phyloP scores from a whole-genome alignment of 2,797 vertebrate genomes.

The Erethizon dorsatum region DNA sequence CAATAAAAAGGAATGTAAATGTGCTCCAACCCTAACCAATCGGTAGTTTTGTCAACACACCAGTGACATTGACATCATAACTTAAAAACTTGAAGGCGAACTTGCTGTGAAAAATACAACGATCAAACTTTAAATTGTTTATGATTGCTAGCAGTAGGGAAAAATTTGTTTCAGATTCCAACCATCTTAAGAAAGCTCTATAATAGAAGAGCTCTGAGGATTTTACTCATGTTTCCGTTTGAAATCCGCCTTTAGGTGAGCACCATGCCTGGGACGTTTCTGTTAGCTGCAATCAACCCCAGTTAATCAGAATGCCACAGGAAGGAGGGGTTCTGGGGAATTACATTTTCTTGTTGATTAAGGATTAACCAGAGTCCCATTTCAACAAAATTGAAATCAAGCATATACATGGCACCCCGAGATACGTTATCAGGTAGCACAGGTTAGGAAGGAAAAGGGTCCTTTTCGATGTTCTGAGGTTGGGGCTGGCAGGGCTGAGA shows the following conservation, averaged over 20 bases:
- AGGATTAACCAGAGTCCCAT: conserved; percentile 57
- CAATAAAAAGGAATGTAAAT: background rate
- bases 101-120: conserved; percentile 53
- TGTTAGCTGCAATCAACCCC: conserved; percentile 7
- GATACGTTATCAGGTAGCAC: background rate
- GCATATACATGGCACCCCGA: background rate
- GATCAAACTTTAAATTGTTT: background rate
- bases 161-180: conserved; percentile 45
- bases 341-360: conserved; percentile 46
- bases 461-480: background rate
- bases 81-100: background rate
- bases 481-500: background rate
- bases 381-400: conserved; percentile 26
- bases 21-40: background rate
- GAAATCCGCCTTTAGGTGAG: conserved; percentile 59
- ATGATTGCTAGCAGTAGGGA: background rate
- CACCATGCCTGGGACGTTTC: conserved; percentile 9
- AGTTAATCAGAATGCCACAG: conserved; percentile 58
- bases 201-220: conserved; percentile 37
- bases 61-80: fast-evolving
- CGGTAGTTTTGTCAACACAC: background rate
- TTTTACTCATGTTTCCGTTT: conserved; percentile 58
- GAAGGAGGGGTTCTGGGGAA: conserved; percentile 58
- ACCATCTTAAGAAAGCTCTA: conserved; percentile 3
- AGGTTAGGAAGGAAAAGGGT: background rate